Conservation (phyloP, 2,797 vertebrate species). For the Pachyuromys duprasi region DNA sequence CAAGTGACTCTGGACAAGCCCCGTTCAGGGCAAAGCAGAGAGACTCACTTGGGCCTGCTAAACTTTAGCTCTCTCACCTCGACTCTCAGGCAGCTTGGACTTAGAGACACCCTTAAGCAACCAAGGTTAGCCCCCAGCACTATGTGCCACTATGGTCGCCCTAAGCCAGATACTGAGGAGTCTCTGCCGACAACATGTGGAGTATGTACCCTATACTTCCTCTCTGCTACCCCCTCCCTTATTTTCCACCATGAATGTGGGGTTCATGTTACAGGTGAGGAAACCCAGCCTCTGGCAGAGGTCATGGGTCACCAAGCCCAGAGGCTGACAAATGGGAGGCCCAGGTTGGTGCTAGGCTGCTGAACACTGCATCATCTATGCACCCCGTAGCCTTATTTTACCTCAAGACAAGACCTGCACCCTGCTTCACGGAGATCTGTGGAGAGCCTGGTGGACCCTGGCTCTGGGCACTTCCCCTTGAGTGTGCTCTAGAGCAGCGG, state of each 20-base stretch:
- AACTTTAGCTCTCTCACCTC: neutral
- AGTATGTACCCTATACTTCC: no score
- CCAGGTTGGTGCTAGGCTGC: neutral
- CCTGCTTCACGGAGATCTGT: neutral
- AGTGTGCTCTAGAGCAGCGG: neutral
- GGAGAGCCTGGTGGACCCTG: neutral
- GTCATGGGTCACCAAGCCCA: neutral
- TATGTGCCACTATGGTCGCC: neutral
- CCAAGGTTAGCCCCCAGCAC: neutral
- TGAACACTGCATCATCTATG: fast-evolving
- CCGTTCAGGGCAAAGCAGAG: neutral
- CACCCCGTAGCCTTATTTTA: neutral
- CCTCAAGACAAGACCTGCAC: neutral
- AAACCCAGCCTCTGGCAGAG: neutral
- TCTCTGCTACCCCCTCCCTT: neutral
- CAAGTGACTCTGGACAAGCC: neutral
- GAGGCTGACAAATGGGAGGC: no score
- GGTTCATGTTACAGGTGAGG: neutral
- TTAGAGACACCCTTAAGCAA: neutral
- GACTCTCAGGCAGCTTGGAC: no score
- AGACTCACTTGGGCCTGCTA: neutral
- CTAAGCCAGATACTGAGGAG: neutral
- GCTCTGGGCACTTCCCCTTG: neutral
- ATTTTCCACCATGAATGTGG: neutral
- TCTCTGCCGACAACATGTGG: no score